Conservation (phyloP, 2,797 vertebrate genomes). For the Eptatretus atami region DNA sequence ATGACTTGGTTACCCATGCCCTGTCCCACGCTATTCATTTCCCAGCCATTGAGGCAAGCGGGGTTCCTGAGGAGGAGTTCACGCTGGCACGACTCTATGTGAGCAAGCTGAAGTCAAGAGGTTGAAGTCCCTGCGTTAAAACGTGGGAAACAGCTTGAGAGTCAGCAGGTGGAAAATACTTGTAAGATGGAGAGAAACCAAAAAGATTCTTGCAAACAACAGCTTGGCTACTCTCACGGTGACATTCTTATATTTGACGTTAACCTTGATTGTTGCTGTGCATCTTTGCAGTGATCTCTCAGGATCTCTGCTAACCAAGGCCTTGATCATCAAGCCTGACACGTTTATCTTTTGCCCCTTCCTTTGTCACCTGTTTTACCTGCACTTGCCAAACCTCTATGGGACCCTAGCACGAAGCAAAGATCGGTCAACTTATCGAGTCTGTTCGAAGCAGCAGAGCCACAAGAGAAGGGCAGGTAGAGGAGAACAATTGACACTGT, state of each 20-base stretch:
- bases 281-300: too few relatives aligned
- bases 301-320: too few relatives aligned
- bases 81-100: conserved; percentile 65
- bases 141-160: conserved; percentile 57
- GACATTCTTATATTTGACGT: background rate
- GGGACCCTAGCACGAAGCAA: conserved; percentile 40
- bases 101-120: conserved; percentile 88
- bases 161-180: conserved; percentile 28
- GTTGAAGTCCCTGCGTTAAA: conserved; percentile 59
- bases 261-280: too few relatives aligned
- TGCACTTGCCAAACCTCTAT: too few relatives aligned
- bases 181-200: conserved; percentile 40
- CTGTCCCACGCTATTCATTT: too few relatives aligned
- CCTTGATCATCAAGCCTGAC: too few relatives aligned
- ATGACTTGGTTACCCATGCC: too few relatives aligned
- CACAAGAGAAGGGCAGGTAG: conserved; percentile 73
- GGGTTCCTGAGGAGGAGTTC: conserved; percentile 71
- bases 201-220: conserved; percentile 37
- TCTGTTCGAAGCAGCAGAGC: conserved; percentile 60
- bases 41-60: conserved; percentile 45
- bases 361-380: too few relatives aligned
- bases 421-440: conserved; percentile 79
- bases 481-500: conserved; percentile 65
- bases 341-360: too few relatives aligned
- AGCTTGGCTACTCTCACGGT: conserved; percentile 64